A percentile compares a stretch with the other conserved stretches of the same genome.
phyloP scores from a whole-genome alignment of 2,113 vertebrate genomes.

The Pungitius pungitius region DNA sequence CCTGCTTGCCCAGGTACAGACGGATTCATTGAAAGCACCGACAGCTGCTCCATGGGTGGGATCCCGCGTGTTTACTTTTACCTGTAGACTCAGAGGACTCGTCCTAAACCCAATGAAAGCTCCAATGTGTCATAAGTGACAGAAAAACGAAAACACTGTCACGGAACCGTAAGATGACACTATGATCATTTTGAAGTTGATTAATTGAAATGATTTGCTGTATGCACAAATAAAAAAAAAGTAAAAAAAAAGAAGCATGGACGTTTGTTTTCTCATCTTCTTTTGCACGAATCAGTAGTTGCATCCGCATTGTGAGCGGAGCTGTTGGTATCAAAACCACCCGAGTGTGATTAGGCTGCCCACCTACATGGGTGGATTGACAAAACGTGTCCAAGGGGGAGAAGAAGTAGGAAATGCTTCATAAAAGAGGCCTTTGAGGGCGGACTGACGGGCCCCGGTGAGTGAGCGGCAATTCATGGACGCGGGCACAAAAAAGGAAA shows the following conservation, averaged over 20 bases:
- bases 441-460: slow-evolving; percentile 70
- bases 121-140: slow-evolving; percentile 77
- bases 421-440: slow-evolving; percentile 76
- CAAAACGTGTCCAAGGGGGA: slow-evolving; percentile 63
- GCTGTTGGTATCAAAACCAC: slow-evolving; percentile 38
- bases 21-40: slow-evolving; percentile 61
- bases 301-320: slow-evolving; percentile 3
- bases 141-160: slow-evolving; percentile 73
- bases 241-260: background rate
- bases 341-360: slow-evolving; percentile 54
- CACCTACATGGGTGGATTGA: slow-evolving; percentile 72
- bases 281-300: slow-evolving; percentile 12
- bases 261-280: background rate
- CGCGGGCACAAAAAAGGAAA: slow-evolving; percentile 76
- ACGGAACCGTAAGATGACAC: slow-evolving; percentile 55
- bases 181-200: slow-evolving; percentile 34
- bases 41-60: slow-evolving; percentile 79
- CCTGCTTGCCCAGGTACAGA: slow-evolving; percentile 59
- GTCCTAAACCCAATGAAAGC: slow-evolving; percentile 71
- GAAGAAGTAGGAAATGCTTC: slow-evolving; percentile 65
- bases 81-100: slow-evolving; percentile 73
- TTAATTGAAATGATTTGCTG: slow-evolving; percentile 24
- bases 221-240: slow-evolving; percentile 29
- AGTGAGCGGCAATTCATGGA: slow-evolving; percentile 78
- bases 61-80: slow-evolving; percentile 74